A percentile compares a stretch with the other conserved stretches of the same genome.
phyloP scores from a whole-genome alignment of 2,797 vertebrate genomes.

The Oryzias sinensis region DNA sequence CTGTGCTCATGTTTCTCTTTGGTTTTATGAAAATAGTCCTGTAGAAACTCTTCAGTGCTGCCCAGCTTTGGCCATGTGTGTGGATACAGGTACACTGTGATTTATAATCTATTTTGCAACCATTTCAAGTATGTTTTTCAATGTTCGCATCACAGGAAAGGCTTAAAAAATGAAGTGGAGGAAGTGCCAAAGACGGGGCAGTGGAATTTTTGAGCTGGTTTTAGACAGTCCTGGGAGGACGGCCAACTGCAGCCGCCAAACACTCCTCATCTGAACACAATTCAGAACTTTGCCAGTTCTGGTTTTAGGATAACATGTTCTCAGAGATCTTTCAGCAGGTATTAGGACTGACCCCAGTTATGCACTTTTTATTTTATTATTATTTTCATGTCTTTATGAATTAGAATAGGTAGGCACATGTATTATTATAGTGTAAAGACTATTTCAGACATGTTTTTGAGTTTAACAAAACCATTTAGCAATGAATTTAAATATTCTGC shows the following conservation, averaged over 20 bases:
- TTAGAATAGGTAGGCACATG: too few relatives aligned
- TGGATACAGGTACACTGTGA: neutral
- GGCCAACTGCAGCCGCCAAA: constrained; percentile 30
- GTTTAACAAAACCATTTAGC: too few relatives aligned
- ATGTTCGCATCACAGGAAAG: neutral
- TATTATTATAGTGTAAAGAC: too few relatives aligned
- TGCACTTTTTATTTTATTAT: constrained; percentile 2
- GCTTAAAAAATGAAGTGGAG: too few relatives aligned
- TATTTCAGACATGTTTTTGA: too few relatives aligned
- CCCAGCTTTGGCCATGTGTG: neutral
- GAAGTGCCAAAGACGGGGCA: too few relatives aligned
- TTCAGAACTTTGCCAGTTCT: constrained; percentile 4
- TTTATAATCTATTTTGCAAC: neutral
- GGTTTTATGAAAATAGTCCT: neutral
- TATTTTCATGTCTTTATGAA: too few relatives aligned
- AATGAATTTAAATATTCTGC: too few relatives aligned
- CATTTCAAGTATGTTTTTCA: neutral
- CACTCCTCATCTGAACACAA: constrained; percentile 7
- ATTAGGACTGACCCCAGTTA: constrained; percentile 20
- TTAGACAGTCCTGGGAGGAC: neutral
- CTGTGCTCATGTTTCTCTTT: constrained; percentile 18
- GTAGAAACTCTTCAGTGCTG: neutral
- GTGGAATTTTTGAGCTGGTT: too few relatives aligned
- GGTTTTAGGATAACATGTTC: constrained; percentile 20
- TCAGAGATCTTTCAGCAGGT: constrained; percentile 19